Evolutionary conservation across 2,888 invertebrate species (phyloP).

Genomic region (Chironomus riparius): DNA sequence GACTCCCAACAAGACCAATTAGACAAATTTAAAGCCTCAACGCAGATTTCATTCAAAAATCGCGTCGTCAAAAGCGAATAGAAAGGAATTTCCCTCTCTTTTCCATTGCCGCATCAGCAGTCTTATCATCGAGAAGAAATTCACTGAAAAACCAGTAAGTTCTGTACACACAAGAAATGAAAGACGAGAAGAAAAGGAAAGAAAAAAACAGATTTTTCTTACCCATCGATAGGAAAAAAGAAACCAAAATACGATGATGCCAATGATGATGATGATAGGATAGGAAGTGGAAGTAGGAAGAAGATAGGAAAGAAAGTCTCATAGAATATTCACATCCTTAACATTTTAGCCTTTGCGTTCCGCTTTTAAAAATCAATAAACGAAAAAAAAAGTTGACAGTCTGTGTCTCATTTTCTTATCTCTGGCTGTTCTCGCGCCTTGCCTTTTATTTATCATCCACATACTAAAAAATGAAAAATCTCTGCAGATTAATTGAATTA

Average conservation of each 20-base stretch:
- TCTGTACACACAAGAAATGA: too few species aligned
- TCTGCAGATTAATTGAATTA: constrained; percentile 22
- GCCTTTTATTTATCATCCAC: not conserved
- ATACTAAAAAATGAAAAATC: not conserved
- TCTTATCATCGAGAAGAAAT: not conserved
- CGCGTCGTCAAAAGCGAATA: not conserved
- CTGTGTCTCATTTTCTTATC: not conserved
- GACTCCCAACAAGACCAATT: too few species aligned
- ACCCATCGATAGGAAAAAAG: not conserved
- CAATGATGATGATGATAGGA: not conserved
- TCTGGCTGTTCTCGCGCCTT: not conserved
- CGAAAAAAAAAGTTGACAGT: too few species aligned
- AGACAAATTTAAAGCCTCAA: not conserved
- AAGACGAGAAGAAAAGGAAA: too few species aligned
- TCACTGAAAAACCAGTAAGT: too few species aligned
- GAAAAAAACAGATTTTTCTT: too few species aligned
- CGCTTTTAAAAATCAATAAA: not conserved
- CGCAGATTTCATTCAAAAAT: not conserved
- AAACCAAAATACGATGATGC: not conserved
- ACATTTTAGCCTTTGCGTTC: too few species aligned
- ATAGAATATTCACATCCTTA: not conserved
- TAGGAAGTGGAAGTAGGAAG: too few species aligned
- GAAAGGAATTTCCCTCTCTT: not conserved
- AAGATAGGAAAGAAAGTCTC: not conserved
- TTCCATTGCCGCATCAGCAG: not conserved